Evolutionary conservation across 1,140 invertebrate species (phyloP).

Genomic region (Lepidotrigona ventralis): DNA sequence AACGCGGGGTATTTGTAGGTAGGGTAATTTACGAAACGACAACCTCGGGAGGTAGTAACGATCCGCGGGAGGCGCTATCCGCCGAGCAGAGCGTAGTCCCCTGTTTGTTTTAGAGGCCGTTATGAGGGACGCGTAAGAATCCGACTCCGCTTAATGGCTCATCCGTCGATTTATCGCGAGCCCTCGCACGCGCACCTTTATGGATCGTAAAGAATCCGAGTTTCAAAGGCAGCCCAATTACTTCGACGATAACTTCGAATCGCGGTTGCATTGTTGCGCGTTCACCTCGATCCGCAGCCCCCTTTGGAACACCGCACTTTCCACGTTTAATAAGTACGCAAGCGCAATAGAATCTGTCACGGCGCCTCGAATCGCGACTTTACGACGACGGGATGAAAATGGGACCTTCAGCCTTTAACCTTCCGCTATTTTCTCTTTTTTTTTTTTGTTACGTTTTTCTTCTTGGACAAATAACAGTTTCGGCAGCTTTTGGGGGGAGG

Average conservation of each 20-base stretch:
- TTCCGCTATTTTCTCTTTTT: not conserved
- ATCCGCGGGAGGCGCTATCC: constrained; percentile 37
- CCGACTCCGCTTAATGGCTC: constrained; percentile 62
- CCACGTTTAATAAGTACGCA: not conserved
- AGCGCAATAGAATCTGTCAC: not conserved
- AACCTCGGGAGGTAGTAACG: constrained; percentile 52
- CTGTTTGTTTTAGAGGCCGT: constrained; percentile 66
- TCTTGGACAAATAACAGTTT: not conserved
- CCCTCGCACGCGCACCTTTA: constrained; percentile 61
- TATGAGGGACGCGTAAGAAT: constrained; percentile 59
- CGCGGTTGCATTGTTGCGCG: constrained; percentile 51
- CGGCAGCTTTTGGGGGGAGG: not conserved
- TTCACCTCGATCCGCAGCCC: not conserved
- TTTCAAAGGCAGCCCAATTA: constrained; percentile 68
- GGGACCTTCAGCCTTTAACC: not conserved
- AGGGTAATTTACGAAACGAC: constrained; percentile 66
- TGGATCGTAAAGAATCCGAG: constrained; percentile 70
- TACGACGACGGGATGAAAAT: not conserved
- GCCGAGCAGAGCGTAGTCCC: constrained; percentile 17
- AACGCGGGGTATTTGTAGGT: constrained; percentile 56
- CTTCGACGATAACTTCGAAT: constrained; percentile 56
- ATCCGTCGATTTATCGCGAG: constrained; percentile 62
- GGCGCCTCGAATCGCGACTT: not conserved
- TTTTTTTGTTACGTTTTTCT: not conserved
- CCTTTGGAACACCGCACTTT: not conserved